Base-by-base conservation (phyloP, 2,113 vertebrate species). In the Tenebrosternarchus preto region DNA sequence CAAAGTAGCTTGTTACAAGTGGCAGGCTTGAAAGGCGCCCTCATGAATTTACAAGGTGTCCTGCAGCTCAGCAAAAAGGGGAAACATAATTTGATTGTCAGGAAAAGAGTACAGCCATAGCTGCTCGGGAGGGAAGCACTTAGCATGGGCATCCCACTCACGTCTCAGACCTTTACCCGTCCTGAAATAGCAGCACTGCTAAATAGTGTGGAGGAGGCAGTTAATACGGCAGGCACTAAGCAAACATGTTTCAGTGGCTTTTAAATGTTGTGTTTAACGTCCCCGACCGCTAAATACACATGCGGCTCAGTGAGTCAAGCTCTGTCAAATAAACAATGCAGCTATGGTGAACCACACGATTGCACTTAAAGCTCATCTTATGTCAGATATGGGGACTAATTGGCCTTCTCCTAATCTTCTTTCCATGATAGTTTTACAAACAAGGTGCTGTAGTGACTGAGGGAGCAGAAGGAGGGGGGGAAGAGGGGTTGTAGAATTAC, bases 171-270 rank as follows among this genome's bases (percentile, higher is more conserved):
- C 83, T 74, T 74, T 75, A 61, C 39, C 60, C 61, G n/a, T 63
- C 63, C 76, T 24, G 69, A 63, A 76, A 82, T 80, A 77, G 76
- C 69, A 50, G 36, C 68, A 73, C 43, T 46, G 64, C 22, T 72
- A 82, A 76, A 31, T n/a, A 61, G 33, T 73, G 53, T 43, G 56
- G 27, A 73, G 71, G 76, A 78, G 55, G 20, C n/a, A 25, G 71
- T 82, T 80, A 82, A 80, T 73, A 77, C 73, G 69, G 55, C 60
- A 73, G 73, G 60, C 31, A 27, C 63, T 81, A 78, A 85, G 80
- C 78, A 78, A 81, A 66, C 81, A 85, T 78, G 75, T 81, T 81
- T 59, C 68, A 74, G 19, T 64, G 56, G 55, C 29, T 56, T 83
- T 56, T 50, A 72, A 71, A 78, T 73, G 73, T 73, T 75, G 36